These are phyloP conservation scores for Oreochromis mossambicus DNA, from an alignment of 2,797 vertebrate species.

Conservation along the genomic window DNA sequence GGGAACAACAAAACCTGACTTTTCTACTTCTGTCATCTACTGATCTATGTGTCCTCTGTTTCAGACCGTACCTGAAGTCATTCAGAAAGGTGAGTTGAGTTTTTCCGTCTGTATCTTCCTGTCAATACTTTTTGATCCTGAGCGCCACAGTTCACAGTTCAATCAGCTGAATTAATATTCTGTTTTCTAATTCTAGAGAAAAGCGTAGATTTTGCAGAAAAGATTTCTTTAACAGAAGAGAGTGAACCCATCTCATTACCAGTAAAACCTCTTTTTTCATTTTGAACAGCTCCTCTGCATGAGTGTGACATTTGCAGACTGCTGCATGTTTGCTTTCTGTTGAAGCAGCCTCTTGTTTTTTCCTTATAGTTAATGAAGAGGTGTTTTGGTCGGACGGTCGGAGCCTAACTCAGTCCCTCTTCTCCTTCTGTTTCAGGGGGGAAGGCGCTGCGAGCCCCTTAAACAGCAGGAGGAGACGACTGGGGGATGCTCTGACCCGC, in stretches of 20 bases:
- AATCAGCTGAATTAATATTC: neutral
- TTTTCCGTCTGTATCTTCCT: neutral
- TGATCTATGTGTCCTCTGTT: neutral
- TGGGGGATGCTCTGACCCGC: slow-evolving; percentile 59
- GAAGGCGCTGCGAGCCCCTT: slow-evolving; percentile 89
- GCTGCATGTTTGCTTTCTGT: neutral
- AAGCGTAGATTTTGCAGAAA: neutral
- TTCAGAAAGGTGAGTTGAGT: slow-evolving; percentile 68
- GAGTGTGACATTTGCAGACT: neutral
- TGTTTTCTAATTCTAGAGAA: neutral
- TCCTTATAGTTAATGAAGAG: slow-evolving; percentile 54
- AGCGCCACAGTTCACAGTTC: slow-evolving; percentile 61
- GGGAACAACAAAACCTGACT: neutral
- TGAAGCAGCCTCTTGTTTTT: slow-evolving; percentile 41
- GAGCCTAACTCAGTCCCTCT: slow-evolving; percentile 86
- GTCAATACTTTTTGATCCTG: neutral
- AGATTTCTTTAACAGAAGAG: neutral
- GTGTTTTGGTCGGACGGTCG: slow-evolving; percentile 56
- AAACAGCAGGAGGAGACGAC: slow-evolving; percentile 87
- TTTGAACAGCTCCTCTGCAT: neutral
- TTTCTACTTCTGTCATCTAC: neutral
- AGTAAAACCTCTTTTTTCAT: neutral
- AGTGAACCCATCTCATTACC: neutral
- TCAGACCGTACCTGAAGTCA: slow-evolving; percentile 49
- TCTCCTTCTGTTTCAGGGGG: slow-evolving; percentile 99